Evolutionary conservation across 2,888 invertebrate species (phyloP).

Genomic region (Notodromas monacha): DNA sequence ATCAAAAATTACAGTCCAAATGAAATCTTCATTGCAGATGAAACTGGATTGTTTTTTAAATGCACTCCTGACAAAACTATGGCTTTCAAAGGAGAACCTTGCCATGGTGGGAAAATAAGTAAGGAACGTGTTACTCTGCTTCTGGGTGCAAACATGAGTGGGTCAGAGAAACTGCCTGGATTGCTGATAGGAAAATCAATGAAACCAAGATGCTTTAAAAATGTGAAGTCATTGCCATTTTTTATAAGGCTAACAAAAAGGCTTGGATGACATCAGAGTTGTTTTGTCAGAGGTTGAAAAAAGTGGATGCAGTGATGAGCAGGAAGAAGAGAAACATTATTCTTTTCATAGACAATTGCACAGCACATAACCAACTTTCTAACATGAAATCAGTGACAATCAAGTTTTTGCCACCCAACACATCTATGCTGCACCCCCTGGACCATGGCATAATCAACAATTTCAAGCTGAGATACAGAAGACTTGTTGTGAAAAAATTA

Average conservation of each 20-base stretch:
- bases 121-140: slow-evolving; percentile 13
- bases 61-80: not conserved
- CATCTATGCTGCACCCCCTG: slow-evolving; percentile 11
- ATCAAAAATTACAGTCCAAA: not conserved
- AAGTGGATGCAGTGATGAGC: slow-evolving; percentile 11
- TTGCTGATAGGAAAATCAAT: slow-evolving; percentile 14
- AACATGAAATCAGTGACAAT: slow-evolving; percentile 9
- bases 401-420: slow-evolving; percentile 12
- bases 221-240: slow-evolving; percentile 12
- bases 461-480: no score
- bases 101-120: slow-evolving; percentile 12
- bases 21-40: slow-evolving; percentile 7
- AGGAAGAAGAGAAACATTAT: slow-evolving; percentile 12
- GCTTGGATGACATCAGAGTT: slow-evolving; percentile 15
- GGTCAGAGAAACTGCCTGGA: slow-evolving; percentile 13
- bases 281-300: slow-evolving; percentile 11
- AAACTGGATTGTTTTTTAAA: slow-evolving; percentile 7
- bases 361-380: slow-evolving; percentile 10
- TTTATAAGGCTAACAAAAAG: slow-evolving; percentile 10
- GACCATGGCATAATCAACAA: slow-evolving; percentile 11
- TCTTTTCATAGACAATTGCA: slow-evolving; percentile 12
- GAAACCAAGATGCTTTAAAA: slow-evolving; percentile 14
- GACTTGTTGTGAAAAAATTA: no score
- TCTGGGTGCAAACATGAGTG: slow-evolving; percentile 13
- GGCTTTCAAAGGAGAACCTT: slow-evolving; percentile 12